Percentiles rank a stretch among this genome's conserved stretches.
Conservation (phyloP, 2,113 vertebrate genomes). For the Polypterus bichir region DNA sequence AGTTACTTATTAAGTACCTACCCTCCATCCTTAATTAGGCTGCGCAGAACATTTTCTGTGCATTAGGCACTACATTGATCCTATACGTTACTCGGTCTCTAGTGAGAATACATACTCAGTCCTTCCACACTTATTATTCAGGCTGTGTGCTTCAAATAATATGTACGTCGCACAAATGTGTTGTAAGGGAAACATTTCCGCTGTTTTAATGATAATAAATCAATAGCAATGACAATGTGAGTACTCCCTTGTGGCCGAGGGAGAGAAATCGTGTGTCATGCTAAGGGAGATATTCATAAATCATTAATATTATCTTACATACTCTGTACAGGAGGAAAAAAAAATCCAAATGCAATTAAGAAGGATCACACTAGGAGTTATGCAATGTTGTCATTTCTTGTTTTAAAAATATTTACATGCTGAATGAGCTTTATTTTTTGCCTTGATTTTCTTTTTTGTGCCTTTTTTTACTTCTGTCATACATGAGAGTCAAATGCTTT, state of each 20-base stretch:
- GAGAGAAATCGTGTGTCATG: not conserved
- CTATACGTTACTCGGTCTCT: not conserved
- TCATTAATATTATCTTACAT: slow-evolving; percentile 1
- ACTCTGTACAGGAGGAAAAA: too few relatives aligned
- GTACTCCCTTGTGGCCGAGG: not conserved
- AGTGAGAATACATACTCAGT: not conserved
- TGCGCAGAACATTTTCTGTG: not conserved
- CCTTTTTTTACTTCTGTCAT: too few relatives aligned
- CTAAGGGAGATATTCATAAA: not conserved
- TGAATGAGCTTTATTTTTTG: too few relatives aligned
- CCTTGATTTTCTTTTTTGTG: too few relatives aligned
- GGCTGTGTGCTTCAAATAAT: not conserved
- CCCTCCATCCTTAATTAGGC: not conserved
- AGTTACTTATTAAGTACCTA: not conserved
- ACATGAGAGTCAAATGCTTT: too few relatives aligned
- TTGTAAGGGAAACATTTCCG: slow-evolving; percentile 1
- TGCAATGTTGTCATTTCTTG: too few relatives aligned
- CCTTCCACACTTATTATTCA: not conserved
- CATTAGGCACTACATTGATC: not conserved
- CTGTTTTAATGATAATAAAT: slow-evolving; percentile 7
- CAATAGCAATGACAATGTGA: slow-evolving; percentile 1
- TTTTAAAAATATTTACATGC: too few relatives aligned
- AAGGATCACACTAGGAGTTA: too few relatives aligned
- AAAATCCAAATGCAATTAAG: too few relatives aligned
- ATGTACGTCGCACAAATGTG: slow-evolving; percentile 2